phyloP scores from a whole-genome alignment of 2,888 invertebrate species.

The Calephelis perditalis region DNA sequence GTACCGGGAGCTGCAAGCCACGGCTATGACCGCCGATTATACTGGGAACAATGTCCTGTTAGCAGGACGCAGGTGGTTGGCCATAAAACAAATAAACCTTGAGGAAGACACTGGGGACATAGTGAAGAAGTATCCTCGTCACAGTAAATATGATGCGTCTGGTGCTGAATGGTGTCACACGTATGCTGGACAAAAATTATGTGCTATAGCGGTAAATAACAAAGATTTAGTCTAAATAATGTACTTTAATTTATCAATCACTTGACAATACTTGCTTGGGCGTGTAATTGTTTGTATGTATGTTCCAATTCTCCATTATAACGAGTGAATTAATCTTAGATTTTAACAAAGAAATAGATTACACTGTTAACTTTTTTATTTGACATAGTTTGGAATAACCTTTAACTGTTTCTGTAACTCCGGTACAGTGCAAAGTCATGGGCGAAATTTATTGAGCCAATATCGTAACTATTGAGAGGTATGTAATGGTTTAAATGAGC shows the following conservation, averaged over 20 bases:
- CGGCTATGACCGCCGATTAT: constrained; percentile 94
- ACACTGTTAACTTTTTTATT: too few species aligned
- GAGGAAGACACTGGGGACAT: constrained; percentile 82
- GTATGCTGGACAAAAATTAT: constrained; percentile 85
- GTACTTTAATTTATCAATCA: background rate
- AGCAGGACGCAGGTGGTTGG: constrained; percentile 89
- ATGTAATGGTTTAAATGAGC: too few species aligned
- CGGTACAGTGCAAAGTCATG: too few species aligned
- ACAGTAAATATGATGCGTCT: constrained; percentile 95
- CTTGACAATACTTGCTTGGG: background rate
- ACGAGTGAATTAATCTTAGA: too few species aligned
- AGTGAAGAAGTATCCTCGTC: constrained; percentile 87
- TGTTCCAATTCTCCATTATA: too few species aligned
- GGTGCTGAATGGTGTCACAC: constrained; percentile 96
- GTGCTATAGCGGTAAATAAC: constrained; percentile 88
- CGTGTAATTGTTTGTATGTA: too few species aligned
- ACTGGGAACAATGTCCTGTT: constrained; percentile 90
- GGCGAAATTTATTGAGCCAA: too few species aligned
- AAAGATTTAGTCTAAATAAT: too few species aligned
- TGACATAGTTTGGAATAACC: too few species aligned
- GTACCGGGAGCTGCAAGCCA: constrained; percentile 92
- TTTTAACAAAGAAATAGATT: too few species aligned
- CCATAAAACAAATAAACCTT: constrained; percentile 84
- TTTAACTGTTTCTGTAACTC: too few species aligned
- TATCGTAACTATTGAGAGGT: too few species aligned